These are phyloP conservation scores for Dipodomys spectabilis DNA, from an alignment of 2,113 vertebrate species.

Conservation along the genomic window DNA sequence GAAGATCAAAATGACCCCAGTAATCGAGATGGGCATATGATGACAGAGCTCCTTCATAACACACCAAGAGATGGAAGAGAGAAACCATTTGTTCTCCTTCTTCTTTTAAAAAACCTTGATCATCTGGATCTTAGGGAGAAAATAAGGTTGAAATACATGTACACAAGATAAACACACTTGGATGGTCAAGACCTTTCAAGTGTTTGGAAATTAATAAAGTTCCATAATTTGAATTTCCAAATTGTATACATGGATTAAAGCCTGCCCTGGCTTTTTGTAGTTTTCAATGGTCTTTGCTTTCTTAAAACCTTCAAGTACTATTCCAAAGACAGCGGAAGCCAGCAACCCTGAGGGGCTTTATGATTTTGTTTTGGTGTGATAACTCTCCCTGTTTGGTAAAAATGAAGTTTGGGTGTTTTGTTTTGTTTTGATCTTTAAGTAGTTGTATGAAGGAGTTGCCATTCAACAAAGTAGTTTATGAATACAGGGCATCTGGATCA, in stretches of 20 bases:
- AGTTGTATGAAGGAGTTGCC: too few relatives aligned
- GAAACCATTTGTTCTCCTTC: background rate
- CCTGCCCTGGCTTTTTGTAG: background rate
- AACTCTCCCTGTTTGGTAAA: constrained; percentile 40
- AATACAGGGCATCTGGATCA: too few relatives aligned
- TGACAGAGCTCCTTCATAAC: background rate
- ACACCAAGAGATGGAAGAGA: background rate
- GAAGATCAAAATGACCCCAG: constrained; percentile 33
- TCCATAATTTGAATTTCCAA: background rate
- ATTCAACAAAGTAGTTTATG: too few relatives aligned
- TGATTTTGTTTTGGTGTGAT: background rate
- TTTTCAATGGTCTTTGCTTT: constrained; percentile 45
- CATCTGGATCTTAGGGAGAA: background rate
- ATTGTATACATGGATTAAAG: background rate
- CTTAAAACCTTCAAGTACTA: constrained; percentile 35
- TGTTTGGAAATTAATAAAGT: constrained; percentile 27
- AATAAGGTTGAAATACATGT: background rate
- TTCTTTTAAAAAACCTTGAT: background rate
- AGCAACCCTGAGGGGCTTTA: background rate
- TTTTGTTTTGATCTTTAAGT: too few relatives aligned
- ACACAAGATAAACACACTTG: background rate
- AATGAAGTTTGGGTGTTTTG: background rate
- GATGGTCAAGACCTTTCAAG: background rate
- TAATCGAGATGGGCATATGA: background rate
- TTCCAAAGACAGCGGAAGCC: background rate